Evolutionary conservation across 2,113 vertebrate genomes (phyloP).

Genomic region (Paraplagusia blochii): DNA sequence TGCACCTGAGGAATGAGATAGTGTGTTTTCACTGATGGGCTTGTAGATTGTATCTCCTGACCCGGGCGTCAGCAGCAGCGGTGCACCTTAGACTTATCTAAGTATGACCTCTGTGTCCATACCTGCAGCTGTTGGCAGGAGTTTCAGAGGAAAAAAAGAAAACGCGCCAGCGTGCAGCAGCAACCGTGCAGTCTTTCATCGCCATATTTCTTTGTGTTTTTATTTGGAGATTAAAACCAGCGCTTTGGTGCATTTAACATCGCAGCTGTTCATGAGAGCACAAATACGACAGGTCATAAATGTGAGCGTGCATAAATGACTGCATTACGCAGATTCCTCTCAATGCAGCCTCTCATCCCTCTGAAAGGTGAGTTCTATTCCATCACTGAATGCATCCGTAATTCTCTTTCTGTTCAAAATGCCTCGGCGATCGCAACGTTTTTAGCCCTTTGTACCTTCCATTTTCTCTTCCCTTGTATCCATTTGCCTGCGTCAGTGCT

Average conservation of each 20-base stretch:
- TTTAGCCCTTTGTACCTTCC: constrained; percentile 6
- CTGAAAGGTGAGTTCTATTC: constrained; percentile 38
- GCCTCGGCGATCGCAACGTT: constrained; percentile 8
- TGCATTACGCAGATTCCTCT: constrained; percentile 21
- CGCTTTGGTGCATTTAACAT: constrained; percentile 19
- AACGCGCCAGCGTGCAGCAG: constrained; percentile 9
- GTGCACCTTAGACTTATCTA: constrained; percentile 42
- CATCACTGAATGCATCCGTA: constrained; percentile 25
- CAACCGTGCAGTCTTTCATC: constrained; percentile 9
- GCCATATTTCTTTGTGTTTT: background rate
- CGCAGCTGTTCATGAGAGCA: constrained; percentile 36
- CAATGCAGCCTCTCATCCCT: constrained; percentile 33
- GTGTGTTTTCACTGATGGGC: constrained; percentile 38
- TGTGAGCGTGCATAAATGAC: constrained; percentile 41
- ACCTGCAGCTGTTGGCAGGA: constrained; percentile 5
- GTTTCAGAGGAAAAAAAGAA: background rate
- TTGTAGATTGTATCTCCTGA: constrained; percentile 48
- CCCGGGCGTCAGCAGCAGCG: constrained; percentile 23
- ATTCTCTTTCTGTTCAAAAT: constrained; percentile 16
- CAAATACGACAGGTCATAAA: constrained; percentile 29
- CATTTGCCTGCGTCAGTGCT: background rate
- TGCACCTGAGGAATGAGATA: constrained; percentile 15
- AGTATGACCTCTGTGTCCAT: constrained; percentile 3
- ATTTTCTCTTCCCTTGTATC: constrained; percentile 12
- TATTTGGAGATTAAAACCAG: constrained; percentile 23